Base-by-base conservation (phyloP, 2,797 vertebrate species). In the Cossypha polioptera region DNA sequence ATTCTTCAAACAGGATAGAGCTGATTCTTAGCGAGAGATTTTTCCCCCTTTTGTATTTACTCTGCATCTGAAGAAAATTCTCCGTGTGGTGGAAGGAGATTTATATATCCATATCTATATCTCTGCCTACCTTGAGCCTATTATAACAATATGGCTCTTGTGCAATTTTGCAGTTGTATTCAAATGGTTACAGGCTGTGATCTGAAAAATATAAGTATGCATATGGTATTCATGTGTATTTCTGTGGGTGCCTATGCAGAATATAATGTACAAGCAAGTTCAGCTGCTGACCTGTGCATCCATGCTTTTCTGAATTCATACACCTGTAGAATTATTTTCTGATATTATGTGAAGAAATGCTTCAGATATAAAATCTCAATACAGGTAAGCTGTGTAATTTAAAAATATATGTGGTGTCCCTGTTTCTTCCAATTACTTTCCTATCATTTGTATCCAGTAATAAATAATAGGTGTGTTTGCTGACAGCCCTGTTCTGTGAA, bases 161-260 rank as follows among this genome's bases (percentile, higher is more conserved):
- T 62, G 62, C 57, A 91, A 47, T 88, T 92, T 94, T 77, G 36
- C 71, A 86, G 9, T 90, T 78, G 65, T 88, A 66, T 83, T 92
- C 68, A 75, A 91, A 74, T 73, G 25, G 57, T 87, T 83, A 89
- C 31, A 78, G 75, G 28, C 68, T 89, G 66, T 92, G 86, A 94
- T 79, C 71, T 93, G 74, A 87, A 74, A 77, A 77, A 71, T 77
- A 1, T 7, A 54, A 85, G 25, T 40, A 10, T 62, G 15, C 84
- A 74, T 88, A 31, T 93, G 94, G 68, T 29, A 42, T n/a, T 16
- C 88, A 86, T 40, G 48, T 94, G 95, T 75, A 22, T 79, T 82
- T 47, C 65, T 88, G 0, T 55, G 68, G 54, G 7, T 55, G 61
- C 35, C 58, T 76, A 3, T 51, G 72, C 53, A 67, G 68, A 85